These are phyloP conservation scores for Suncus etruscus DNA, from an alignment of 2,113 vertebrate genomes.

Conservation along the genomic window DNA sequence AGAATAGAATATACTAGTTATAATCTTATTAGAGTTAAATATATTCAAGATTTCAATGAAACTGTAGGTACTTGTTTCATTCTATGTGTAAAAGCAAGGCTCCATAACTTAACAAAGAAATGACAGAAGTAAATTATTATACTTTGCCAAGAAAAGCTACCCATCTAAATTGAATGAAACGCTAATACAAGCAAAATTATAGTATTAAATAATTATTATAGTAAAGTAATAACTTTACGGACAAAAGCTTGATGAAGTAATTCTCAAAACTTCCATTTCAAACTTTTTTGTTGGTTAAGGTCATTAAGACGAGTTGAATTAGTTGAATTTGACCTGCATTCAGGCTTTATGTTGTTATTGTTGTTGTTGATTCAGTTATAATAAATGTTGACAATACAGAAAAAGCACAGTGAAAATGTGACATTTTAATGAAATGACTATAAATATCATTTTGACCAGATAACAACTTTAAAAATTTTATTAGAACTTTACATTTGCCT, in stretches of 20 bases:
- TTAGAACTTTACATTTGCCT: not conserved
- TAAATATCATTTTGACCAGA: not conserved
- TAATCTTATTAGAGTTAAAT: too few relatives aligned
- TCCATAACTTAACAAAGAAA: not conserved
- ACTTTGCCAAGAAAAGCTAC: not conserved
- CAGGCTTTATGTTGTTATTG: too few relatives aligned
- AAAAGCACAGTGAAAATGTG: not conserved
- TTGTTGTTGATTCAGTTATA: too few relatives aligned
- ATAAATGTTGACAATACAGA: not conserved
- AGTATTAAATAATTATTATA: not conserved
- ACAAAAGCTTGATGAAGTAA: not conserved
- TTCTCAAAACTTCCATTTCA: not conserved
- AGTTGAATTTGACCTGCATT: too few relatives aligned
- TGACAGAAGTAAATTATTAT: not conserved
- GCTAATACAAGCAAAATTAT: not conserved
- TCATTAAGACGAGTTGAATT: too few relatives aligned
- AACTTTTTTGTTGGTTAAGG: too few relatives aligned
- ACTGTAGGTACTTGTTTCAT: not conserved
- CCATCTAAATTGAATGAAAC: not conserved
- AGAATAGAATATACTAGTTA: too few relatives aligned
- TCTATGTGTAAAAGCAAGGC: not conserved
- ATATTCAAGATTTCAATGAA: conserved; percentile 37
- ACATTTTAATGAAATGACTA: not conserved
- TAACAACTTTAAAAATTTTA: not conserved
- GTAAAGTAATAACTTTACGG: conserved; percentile 2